phyloP scores from a whole-genome alignment of 2,888 invertebrate genomes.

The Netelia inedita region DNA sequence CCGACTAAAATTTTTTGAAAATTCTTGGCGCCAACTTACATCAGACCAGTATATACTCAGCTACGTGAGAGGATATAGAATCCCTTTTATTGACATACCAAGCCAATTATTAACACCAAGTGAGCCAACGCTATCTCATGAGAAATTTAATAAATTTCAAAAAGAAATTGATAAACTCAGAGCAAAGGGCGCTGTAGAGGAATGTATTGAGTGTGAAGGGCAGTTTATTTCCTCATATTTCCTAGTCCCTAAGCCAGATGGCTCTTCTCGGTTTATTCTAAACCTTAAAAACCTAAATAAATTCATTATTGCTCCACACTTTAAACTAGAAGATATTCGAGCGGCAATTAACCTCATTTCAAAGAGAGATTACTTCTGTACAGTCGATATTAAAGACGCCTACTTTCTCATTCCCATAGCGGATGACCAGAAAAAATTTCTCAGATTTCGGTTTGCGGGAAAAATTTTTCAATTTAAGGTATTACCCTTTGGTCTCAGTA shows the following conservation, averaged over 20 bases:
- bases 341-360: constrained; percentile 9
- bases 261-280: not conserved
- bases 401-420: constrained; percentile 52
- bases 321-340: constrained; percentile 38
- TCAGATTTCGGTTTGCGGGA: constrained; percentile 66
- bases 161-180: constrained; percentile 18
- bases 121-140: not conserved
- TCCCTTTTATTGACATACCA: constrained; percentile 33
- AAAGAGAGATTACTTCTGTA: not conserved
- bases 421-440: constrained; percentile 53
- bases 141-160: not conserved
- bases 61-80: constrained; percentile 36
- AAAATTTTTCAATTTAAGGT: constrained; percentile 67
- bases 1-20: constrained; percentile 29
- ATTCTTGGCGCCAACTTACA: constrained; percentile 51
- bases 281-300: constrained; percentile 21
- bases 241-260: constrained; percentile 14
- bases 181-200: constrained; percentile 6
- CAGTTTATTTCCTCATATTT: constrained; percentile 2
- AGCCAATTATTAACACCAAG: constrained; percentile 16
- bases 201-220: not conserved
- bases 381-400: constrained; percentile 19
- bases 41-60: constrained; percentile 48
- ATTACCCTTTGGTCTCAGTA: constrained; percentile 67
- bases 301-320: constrained; percentile 21